phyloP scores from a whole-genome alignment of 2,888 invertebrate species.

The Mesodorylaimus sp. region DNA sequence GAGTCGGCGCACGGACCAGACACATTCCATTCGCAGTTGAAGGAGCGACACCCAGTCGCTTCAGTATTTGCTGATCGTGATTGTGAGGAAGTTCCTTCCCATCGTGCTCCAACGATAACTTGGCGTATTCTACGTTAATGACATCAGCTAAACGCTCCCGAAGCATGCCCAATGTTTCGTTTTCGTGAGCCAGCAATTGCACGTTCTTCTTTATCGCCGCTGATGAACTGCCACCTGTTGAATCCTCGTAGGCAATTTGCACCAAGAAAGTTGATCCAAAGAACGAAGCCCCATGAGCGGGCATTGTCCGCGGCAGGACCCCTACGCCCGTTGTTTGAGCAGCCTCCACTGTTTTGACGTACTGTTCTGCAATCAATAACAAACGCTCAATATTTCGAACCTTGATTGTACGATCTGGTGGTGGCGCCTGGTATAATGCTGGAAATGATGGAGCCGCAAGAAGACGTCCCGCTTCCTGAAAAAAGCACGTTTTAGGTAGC shows the following conservation, averaged over 20 bases:
- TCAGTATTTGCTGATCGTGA: background rate
- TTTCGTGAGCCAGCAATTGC: background rate
- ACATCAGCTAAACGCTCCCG: slow-evolving; percentile 7
- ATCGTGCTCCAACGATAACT: slow-evolving; percentile 3
- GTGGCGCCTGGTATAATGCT: background rate
- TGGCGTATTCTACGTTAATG: background rate
- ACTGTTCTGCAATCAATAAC: slow-evolving; percentile 35
- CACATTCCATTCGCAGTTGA: background rate
- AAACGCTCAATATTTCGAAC: slow-evolving; percentile 34
- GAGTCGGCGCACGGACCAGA: no score
- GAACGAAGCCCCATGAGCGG: slow-evolving; percentile 38
- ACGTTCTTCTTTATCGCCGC: slow-evolving; percentile 29
- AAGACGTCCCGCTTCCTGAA: no score
- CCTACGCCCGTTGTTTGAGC: slow-evolving; percentile 22
- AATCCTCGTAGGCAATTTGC: slow-evolving; percentile 12
- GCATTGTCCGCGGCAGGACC: slow-evolving; percentile 31
- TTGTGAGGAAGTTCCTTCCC: background rate
- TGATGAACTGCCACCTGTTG: slow-evolving; percentile 24
- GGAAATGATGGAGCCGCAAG: background rate
- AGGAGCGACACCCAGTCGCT: background rate
- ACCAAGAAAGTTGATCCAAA: slow-evolving; percentile 33
- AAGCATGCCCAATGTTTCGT: slow-evolving; percentile 10
- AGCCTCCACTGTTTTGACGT: slow-evolving; percentile 33
- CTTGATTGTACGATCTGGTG: background rate
- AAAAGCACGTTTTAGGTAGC: no score